Evolutionary conservation across 2,797 vertebrate genomes (phyloP).

Genomic region (Gorsachius magnificus): DNA sequence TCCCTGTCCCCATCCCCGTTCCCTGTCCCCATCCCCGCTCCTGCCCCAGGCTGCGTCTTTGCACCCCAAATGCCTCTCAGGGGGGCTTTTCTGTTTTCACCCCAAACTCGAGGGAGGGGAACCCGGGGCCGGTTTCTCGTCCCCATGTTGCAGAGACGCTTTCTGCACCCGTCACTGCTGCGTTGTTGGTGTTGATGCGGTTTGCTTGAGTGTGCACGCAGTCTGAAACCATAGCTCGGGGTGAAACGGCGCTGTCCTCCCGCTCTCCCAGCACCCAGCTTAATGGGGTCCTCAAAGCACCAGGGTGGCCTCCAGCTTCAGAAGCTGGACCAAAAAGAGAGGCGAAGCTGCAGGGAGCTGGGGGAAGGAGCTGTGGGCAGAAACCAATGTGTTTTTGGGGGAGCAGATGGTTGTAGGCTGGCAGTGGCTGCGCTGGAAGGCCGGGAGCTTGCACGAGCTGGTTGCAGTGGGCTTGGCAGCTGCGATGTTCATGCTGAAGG

Average conservation of each 20-base stretch:
- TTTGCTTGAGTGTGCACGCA: not conserved
- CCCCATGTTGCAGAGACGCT: not conserved
- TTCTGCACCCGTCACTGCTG: no score
- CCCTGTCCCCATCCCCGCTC: no score
- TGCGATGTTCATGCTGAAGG: not conserved
- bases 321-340: not conserved
- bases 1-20: no score
- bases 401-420: not conserved
- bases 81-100: not conserved
- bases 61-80: not conserved
- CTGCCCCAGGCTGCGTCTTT: not conserved
- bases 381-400: accelerated
- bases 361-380: not conserved
- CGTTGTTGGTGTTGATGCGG: not conserved
- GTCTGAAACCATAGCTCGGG: not conserved
- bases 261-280: not conserved
- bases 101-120: not conserved
- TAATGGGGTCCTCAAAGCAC: not conserved
- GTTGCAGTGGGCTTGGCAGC: accelerated
- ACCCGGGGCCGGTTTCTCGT: not conserved
- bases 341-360: not conserved
- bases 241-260: not conserved
- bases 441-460: not conserved
- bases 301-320: not conserved
- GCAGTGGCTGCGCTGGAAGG: not conserved